Base-by-base conservation (phyloP, 2,113 vertebrate genomes). In the Perca schrenkii region DNA sequence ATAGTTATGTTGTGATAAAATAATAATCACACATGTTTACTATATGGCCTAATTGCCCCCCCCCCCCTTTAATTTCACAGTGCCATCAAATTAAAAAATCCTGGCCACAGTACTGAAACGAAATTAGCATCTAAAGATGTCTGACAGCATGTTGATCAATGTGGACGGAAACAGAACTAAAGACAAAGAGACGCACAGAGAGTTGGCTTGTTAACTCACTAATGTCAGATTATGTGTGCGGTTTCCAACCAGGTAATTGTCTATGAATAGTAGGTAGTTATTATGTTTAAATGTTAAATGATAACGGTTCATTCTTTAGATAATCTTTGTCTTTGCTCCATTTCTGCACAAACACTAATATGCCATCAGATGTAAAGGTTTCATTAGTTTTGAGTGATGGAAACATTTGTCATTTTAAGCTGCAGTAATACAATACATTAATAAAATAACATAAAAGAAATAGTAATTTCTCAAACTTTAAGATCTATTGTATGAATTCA, bases 101-200 rank as follows among this genome's bases (percentile, higher is more conserved):
- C 40, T 61, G 83, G 63, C 73, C 10, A 15, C 61, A n/a, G 7
- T 31, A 72, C 79, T 62, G 70, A 82, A 34, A 46, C 61, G 15
- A 57, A 78, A 79, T 79, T 49, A 63, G 25, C 43, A 80, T 76
- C 22, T 28, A 60, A 82, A 79, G 67, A 79, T 63, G 70, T 56
- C 75, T 40, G 14, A 62, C 19, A 67, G 69, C 50, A 56, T 80
- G 62, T 63, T 56, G 61, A 82, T 82, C 62, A 54, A 28, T 31
- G 71, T 17, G 43, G 69, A 70, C 70, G 74, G 50, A 77, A 67
- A 49, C 16, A 17, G 54, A 68, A 71, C 53, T 71, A 43, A 77
- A 43, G 63, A 36, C 11, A n/a, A 25, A 58, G n/a, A 17, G 16
- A 77, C 14, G 40, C 17, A 28, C 14, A 74, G 11, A 62, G 36